A percentile compares a stretch with the other conserved stretches of the same genome.
phyloP scores from a whole-genome alignment of 2,888 invertebrate genomes.

The Calephelis perditalis region DNA sequence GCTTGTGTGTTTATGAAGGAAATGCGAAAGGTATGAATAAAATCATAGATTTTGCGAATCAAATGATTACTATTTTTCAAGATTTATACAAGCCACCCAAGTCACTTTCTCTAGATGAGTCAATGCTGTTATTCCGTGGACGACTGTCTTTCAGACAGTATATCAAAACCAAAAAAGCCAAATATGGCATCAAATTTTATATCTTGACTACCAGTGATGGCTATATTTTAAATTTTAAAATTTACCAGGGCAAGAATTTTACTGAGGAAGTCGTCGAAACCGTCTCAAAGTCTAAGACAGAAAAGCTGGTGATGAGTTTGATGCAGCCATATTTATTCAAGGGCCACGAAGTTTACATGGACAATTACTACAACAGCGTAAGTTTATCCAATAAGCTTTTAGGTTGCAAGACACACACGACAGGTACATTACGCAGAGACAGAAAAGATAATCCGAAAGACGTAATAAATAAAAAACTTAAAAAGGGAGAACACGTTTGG shows the following conservation, averaged over 20 bases:
- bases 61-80: conserved; percentile 22
- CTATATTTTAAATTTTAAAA: conserved; percentile 25
- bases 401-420: conserved; percentile 14
- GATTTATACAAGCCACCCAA: conserved; percentile 21
- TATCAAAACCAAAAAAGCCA: conserved; percentile 31
- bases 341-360: conserved; percentile 27
- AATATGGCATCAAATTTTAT: conserved; percentile 33
- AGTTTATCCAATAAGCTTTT: conserved; percentile 22
- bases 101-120: conserved; percentile 31
- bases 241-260: conserved; percentile 1
- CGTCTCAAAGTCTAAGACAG: conserved; percentile 4
- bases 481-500: conserved; percentile 27
- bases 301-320: conserved; percentile 19
- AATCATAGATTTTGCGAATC: conserved; percentile 22
- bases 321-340: conserved; percentile 21
- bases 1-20: conserved; percentile 23
- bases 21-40: conserved; percentile 26
- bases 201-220: conserved; percentile 24
- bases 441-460: not conserved
- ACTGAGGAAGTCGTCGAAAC: not conserved
- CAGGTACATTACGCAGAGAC: not conserved
- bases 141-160: conserved; percentile 31
- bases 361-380: conserved; percentile 25
- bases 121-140: conserved; percentile 28
- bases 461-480: conserved; percentile 24